Evolutionary conservation across 2,797 vertebrate genomes (phyloP).

Genomic region (Gastrophryne carolinensis): DNA sequence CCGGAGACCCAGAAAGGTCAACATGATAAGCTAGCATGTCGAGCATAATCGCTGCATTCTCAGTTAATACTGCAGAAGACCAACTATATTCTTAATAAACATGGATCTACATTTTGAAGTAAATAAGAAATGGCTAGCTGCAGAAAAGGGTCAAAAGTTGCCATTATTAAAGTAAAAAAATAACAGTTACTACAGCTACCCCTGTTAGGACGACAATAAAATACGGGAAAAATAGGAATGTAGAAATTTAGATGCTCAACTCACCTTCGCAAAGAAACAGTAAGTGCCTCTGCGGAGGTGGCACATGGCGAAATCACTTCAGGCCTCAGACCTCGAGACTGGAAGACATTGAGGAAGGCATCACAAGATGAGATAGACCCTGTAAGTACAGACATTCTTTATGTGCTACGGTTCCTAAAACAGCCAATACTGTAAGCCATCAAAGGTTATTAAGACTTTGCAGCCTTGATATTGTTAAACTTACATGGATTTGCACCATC

Average conservation of each 20-base stretch:
- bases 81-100: no score
- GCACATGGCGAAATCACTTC: constrained; percentile 96
- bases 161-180: no score
- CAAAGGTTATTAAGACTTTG: background rate
- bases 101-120: no score
- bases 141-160: no score
- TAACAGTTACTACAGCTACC: no score
- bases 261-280: constrained; percentile 92
- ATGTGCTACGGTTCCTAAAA: no score
- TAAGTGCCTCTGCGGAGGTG: constrained; percentile 88
- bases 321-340: constrained; percentile 87
- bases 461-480: constrained; percentile 53
- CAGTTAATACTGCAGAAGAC: no score
- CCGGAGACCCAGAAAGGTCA: no score
- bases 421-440: background rate
- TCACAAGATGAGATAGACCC: constrained; percentile 98
- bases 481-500: constrained; percentile 96
- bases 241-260: background rate
- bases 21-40: no score
- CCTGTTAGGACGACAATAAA: background rate
- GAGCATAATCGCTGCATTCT: no score
- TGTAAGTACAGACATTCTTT: constrained; percentile 51
- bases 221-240: background rate
- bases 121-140: no score
- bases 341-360: constrained; percentile 95